Evolutionary conservation across 2,113 vertebrate genomes (phyloP), one percentile per base, ranked within the genome.

Genomic region (Bujurquina vittata): DNA sequence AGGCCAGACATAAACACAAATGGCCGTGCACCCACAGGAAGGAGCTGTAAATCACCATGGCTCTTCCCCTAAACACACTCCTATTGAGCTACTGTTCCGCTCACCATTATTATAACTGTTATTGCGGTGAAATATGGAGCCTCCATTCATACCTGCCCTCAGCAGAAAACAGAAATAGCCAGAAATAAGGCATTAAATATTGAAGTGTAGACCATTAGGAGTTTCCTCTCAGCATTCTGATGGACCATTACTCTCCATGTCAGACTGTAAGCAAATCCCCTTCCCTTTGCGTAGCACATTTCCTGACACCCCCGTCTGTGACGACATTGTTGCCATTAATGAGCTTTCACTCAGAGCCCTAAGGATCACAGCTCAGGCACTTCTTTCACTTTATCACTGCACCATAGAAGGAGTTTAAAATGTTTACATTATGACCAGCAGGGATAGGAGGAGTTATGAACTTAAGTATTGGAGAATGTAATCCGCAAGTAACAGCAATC

Each of bases 151-250:
- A 88, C 83, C 84, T 88, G 85, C 88, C 88, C 65, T 84, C 18
- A 86, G 87, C 84, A 81, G 74, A 87, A 91, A 92, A 90, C 87
- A 90, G 88, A 87, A 89, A 82, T 74, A 58, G 69, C 43, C 67
- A 87, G 84, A 90, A 91, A 90, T 83, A 88, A 86, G 62, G 67
- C 89, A 93, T 95, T 91, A 95, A 94, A 95, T 93, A 95, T 95
- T 93, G 83, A 94, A 86, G 89, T 83, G 84, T 29, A 22, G 78
- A 76, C 91, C 87, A 94, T 95, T 94, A 93, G 84, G 86, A 87
- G 79, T 92, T 93, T 93, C 90, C 92, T 93, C 86, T 88, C 82
- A 85, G 90, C 76, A n/a, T 79, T 80, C 79, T 90, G 93, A 89
- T 77, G 60, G 75, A 77, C 84, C 87, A 93, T 94, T 94, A 94